Evolutionary conservation across 2,888 invertebrate genomes (phyloP).

Genomic region (Gari tellinella): DNA sequence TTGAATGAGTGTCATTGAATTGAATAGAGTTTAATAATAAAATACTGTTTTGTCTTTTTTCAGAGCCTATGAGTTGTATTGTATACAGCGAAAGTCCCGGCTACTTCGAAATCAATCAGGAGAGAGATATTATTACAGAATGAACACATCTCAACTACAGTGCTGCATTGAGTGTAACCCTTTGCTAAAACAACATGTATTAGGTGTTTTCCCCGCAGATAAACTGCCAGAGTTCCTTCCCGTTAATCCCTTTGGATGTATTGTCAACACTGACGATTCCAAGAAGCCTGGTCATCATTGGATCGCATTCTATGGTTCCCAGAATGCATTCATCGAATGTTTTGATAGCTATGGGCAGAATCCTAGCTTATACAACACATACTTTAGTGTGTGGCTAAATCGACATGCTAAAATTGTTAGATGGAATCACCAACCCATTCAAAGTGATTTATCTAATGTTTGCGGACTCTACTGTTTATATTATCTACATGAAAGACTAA

Average conservation of each 20-base stretch:
- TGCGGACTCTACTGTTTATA: too few species aligned
- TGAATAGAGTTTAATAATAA: not conserved
- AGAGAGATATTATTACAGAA: slow-evolving; percentile 5
- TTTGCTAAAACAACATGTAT: not conserved
- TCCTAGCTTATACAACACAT: too few species aligned
- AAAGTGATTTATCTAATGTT: too few species aligned
- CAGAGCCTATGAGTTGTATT: slow-evolving; percentile 30
- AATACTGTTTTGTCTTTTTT: slow-evolving; percentile 1
- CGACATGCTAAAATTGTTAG: too few species aligned
- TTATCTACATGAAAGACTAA: too few species aligned
- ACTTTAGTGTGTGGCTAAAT: too few species aligned
- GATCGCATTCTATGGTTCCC: too few species aligned
- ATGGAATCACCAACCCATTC: too few species aligned
- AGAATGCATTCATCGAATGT: too few species aligned
- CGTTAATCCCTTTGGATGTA: not conserved
- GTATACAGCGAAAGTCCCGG: slow-evolving; percentile 7
- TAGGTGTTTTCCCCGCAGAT: slow-evolving; percentile 15
- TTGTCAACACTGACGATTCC: too few species aligned
- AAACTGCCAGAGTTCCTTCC: not conserved
- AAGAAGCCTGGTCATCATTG: too few species aligned
- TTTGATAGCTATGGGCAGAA: too few species aligned
- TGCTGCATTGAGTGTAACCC: slow-evolving; percentile 4
- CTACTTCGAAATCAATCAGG: slow-evolving; percentile 13
- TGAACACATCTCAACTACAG: slow-evolving; percentile 12
- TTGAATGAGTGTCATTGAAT: not conserved